A percentile compares a stretch with the other conserved stretches of the same genome.
Conservation (phyloP, 2,113 vertebrate species). For the Physeter macrocephalus region DNA sequence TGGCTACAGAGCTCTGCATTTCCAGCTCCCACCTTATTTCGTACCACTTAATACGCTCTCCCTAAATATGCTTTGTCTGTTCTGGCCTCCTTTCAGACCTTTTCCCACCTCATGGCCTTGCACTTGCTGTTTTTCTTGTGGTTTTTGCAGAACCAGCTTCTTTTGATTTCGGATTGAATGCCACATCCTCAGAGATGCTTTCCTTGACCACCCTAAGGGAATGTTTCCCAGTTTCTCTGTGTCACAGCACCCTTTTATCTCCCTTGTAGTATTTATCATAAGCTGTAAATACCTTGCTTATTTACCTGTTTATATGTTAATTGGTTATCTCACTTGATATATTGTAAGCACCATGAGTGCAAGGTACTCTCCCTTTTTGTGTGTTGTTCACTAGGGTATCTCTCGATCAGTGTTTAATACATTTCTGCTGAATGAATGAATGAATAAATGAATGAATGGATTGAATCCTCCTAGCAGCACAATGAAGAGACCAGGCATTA, state of each 20-base stretch:
- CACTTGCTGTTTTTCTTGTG: background rate
- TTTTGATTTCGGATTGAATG: background rate
- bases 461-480: background rate
- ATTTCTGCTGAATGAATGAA: background rate
- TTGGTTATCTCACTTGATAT: background rate
- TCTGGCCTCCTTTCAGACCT: background rate
- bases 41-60: fast-evolving
- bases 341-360: background rate
- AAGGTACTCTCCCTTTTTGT: background rate
- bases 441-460: background rate
- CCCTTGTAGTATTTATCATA: background rate
- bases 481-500: background rate
- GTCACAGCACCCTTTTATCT: background rate
- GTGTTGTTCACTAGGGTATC: background rate
- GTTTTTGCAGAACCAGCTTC: background rate
- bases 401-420: background rate
- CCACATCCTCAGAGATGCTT: background rate
- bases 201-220: background rate
- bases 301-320: background rate
- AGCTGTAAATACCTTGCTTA: background rate
- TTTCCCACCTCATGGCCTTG: background rate
- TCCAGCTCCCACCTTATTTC: fast-evolving
- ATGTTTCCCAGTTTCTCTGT: background rate
- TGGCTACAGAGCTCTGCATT: background rate
- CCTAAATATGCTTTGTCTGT: fast-evolving